These are phyloP conservation scores for Capreolus pygargus DNA, from an alignment of 2,113 vertebrate species.

Conservation along the genomic window DNA sequence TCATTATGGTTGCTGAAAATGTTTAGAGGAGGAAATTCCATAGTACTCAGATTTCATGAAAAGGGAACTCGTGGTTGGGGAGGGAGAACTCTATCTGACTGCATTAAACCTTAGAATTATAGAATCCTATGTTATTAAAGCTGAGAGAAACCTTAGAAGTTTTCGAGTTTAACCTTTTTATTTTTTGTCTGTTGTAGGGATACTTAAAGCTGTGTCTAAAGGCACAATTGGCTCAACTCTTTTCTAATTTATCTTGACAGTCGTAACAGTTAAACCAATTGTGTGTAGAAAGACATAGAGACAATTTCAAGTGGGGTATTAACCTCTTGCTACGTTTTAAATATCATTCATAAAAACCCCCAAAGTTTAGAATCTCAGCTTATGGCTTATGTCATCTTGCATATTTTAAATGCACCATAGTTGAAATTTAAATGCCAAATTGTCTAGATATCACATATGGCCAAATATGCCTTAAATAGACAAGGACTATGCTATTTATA, in stretches of 20 bases:
- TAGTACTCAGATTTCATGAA: constrained; percentile 9
- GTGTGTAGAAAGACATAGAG: constrained; percentile 42
- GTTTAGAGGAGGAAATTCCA: constrained; percentile 39
- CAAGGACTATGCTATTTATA: constrained; percentile 63
- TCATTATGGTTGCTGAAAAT: background rate
- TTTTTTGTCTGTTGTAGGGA: constrained; percentile 39
- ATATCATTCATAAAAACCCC: constrained; percentile 31
- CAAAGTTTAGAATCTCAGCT: constrained; percentile 54
- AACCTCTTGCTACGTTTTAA: constrained; percentile 60
- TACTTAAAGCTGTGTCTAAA: constrained; percentile 52
- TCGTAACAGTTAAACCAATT: constrained; percentile 53
- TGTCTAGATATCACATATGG: constrained; percentile 44
- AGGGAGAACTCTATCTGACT: constrained; percentile 17
- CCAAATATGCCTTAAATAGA: constrained; percentile 54
- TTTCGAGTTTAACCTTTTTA: constrained; percentile 59
- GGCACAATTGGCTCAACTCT: constrained; percentile 44
- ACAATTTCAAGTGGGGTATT: constrained; percentile 55
- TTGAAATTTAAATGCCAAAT: constrained; percentile 67
- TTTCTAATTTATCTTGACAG: constrained; percentile 62
- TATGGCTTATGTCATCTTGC: constrained; percentile 53
- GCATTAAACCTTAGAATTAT: constrained; percentile 16
- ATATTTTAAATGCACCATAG: constrained; percentile 53
- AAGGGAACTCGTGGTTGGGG: background rate
- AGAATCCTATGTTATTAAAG: constrained; percentile 35
- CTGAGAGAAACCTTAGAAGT: constrained; percentile 40